Evolutionary conservation across 2,888 invertebrate species (phyloP), one percentile per base, ranked within the genome.

Genomic region (Cephus sareptanus): DNA sequence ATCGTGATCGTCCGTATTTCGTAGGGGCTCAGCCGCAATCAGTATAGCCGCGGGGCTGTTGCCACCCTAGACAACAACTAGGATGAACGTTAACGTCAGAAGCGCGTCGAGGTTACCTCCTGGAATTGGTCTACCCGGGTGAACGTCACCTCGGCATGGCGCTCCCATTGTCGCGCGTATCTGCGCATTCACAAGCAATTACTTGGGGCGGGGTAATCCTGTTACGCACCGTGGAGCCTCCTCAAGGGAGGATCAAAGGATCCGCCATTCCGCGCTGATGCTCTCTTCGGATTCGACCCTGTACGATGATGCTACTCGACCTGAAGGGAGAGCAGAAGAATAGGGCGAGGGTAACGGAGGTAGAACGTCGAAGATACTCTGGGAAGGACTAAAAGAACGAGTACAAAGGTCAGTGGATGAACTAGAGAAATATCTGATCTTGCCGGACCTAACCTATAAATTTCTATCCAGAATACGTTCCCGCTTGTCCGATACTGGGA

Each of bases 101-200:
- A 40, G 13, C 34, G 56, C n/a, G 33, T 35, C 68, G 69, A 30
- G 30, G 75, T 75, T 69, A 74, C 71, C 73, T 77, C 74, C 77
- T 77, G 71, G 34, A 71, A 13, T 31, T 23, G 71, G 34, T 34
- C 33, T 71, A 34, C 71, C 33, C 33, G 34, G 33, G 71, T 31
- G 71, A 33, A 31, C 71, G 31, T 33, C 71, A 34, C 71, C 33
- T 33, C 71, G 71, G 13, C 30, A 34, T 71, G 33, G 71, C 30
- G 82, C 79, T 79, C 79, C 78, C 81, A 82, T 82, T 83, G 84
- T 84, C 83, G 80, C 74, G 74, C 74, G 74, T 74, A 74, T 74
- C 78, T 70, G 85, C 83, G 88, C 89, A 90, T 91, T 91, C 91
- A 90, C 90, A 86, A 91, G 89, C 91, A 91, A 91, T 91, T 91